Conservation (phyloP, 2,797 vertebrate genomes). For the Okamejei kenojei region DNA sequence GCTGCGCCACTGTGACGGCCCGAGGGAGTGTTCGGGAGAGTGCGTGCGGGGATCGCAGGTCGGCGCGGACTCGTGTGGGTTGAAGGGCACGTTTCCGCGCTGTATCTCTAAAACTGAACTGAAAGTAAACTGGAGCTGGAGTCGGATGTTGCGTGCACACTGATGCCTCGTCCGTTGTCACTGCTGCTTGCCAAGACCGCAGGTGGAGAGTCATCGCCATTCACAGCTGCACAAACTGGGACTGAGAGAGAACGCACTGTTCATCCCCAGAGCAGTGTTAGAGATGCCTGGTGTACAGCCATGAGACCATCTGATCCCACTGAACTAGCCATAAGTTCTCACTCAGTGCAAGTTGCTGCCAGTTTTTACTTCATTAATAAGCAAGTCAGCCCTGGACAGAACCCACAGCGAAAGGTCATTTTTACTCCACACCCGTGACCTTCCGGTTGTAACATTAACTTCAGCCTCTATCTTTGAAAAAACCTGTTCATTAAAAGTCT, state of each 20-base stretch:
- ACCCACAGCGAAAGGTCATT: not conserved
- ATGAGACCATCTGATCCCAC: no score
- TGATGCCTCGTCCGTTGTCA: not conserved
- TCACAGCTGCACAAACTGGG: not conserved
- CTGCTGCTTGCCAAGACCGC: not conserved
- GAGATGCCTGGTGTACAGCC: no score
- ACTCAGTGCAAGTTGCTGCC: not conserved
- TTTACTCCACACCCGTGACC: not conserved
- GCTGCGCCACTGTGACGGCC: no score
- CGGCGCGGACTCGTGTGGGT: no score
- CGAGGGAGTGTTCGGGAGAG: no score
- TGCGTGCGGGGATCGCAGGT: no score
- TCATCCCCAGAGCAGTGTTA: not conserved
- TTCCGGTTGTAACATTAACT: no score
- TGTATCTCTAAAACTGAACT: no score
- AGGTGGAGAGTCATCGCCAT: not conserved
- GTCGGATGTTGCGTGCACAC: not conserved
- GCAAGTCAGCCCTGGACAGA: not conserved
- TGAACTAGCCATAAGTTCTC: not conserved
- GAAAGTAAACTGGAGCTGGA: no score
- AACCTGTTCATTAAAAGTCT: no score
- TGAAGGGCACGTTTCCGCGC: no score
- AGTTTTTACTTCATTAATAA: not conserved
- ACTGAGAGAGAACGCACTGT: not conserved
- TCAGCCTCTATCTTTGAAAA: no score